Base-by-base conservation (phyloP, 1,140 invertebrate genomes). In the Drosophila nasuta region DNA sequence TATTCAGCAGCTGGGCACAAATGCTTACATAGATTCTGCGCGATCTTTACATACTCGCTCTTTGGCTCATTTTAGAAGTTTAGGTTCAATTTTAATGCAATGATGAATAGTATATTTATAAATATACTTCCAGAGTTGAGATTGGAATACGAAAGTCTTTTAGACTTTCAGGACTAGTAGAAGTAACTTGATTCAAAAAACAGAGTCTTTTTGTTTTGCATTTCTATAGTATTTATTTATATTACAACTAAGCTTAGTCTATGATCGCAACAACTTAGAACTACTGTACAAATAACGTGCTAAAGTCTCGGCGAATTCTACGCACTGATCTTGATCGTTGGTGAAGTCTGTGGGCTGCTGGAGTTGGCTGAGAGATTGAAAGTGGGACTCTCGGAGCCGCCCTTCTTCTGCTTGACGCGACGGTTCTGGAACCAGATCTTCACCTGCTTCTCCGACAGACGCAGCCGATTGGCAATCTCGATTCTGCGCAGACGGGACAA, bases 401-500 rank as follows among this genome's bases (percentile, higher is more conserved):
- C 96, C 86, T 98, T 98, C 94, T 98, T 98, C 91, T 97, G 95
- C 90, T 98, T 98, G 2, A 98, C 98, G 3, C 97, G 94, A 10
- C 96, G 94, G 91, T 98, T 98, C 92, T 98, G 97, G 90, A 98
- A 93, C 98, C 98, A 98, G 62, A 98, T 98, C 93, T 98, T 98
- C 45, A 98, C 97, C 93, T 98, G 97, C 91, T 98, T 99, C 93
- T 98, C 98, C 0, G 97, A 97, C 1, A 99, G 92, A 20, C 96
- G 95, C 57, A 98, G 93, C 77, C 96, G 95, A 5, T 97, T 97
- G 0, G 98, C 98, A 57, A 98, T 98, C 92, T 98, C 97, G 75
- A 99, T 98, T 68, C 98, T 94, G 45, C 97, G 93, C 35, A 98
- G 94, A 30, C 98, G 94, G 0, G 97, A 98, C 28, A 98, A 93